Conservation (phyloP, 2,113 vertebrate genomes). For the Tachysurus fulvidraco region DNA sequence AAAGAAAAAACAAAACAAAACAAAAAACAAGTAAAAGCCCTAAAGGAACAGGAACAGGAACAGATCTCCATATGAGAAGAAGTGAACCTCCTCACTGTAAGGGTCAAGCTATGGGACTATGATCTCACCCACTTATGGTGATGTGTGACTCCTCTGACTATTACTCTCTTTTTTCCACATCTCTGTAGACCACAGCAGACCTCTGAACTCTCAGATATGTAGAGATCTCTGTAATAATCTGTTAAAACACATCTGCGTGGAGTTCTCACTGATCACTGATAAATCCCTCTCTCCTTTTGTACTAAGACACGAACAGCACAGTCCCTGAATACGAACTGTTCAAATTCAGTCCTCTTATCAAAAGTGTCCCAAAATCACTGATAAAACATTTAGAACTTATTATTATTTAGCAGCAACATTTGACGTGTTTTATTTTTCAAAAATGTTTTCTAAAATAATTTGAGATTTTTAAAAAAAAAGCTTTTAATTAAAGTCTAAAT, state of each 20-base stretch:
- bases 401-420: neutral
- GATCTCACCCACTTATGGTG: neutral
- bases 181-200: neutral
- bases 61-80: neutral
- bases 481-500: no score
- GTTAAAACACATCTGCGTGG: neutral
- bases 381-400: neutral
- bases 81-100: neutral
- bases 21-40: no score
- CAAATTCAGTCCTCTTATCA: neutral
- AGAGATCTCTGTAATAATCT: neutral
- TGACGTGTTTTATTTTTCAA: neutral
- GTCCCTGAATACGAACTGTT: neutral
- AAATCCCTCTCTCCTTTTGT: neutral
- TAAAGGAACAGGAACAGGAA: no score
- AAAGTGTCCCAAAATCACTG: neutral
- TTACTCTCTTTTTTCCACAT: neutral
- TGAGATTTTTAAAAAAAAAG: no score
- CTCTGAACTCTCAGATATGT: neutral
- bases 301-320: neutral
- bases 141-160: neutral
- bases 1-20: no score
- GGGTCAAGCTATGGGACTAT: no score
- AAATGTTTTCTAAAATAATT: no score
- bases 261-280: neutral